A percentile compares a stretch with the other conserved stretches of the same genome.
These are phyloP conservation scores for Eublepharis macularius DNA, from an alignment of 2,113 vertebrate genomes.

Conservation along the genomic window DNA sequence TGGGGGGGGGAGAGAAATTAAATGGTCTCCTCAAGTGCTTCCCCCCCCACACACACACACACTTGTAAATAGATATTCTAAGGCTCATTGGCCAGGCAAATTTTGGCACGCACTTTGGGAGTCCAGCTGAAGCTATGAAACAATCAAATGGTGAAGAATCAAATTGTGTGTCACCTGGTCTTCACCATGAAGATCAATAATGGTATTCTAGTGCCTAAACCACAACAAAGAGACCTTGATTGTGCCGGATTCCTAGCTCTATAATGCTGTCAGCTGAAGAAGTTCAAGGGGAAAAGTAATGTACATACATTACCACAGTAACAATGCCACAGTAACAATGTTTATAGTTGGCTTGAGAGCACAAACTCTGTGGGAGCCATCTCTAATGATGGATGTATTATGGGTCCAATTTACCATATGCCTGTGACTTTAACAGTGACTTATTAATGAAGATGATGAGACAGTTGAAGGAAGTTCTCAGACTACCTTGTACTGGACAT, in stretches of 20 bases:
- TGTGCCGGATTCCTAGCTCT: background rate
- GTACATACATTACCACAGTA: slow-evolving; percentile 20
- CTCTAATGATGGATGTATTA: slow-evolving; percentile 54
- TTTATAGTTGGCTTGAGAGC: slow-evolving; percentile 36
- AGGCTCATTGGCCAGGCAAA: background rate
- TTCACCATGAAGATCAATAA: background rate
- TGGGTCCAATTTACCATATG: slow-evolving; percentile 46
- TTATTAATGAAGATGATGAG: slow-evolving; percentile 42
- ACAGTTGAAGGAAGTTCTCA: slow-evolving; percentile 34
- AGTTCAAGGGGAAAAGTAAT: slow-evolving; percentile 6
- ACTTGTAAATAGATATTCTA: background rate
- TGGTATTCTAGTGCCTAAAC: background rate
- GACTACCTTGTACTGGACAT: background rate
- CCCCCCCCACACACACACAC: no score
- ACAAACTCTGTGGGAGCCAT: slow-evolving; percentile 27
- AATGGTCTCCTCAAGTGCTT: no score
- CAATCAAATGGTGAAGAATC: background rate
- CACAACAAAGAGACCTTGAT: slow-evolving; percentile 1
- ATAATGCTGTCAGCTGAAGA: slow-evolving; percentile 21
- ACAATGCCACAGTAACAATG: slow-evolving; percentile 26
- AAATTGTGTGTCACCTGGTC: background rate
- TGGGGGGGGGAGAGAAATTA: no score
- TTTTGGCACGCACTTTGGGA: background rate
- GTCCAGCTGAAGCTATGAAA: background rate
- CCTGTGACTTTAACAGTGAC: slow-evolving; percentile 32